Percentiles rank a stretch among this genome's conserved stretches.
These are phyloP conservation scores for Motacilla tschutschensis DNA, from an alignment of 2,113 vertebrate species.

Conservation along the genomic window DNA sequence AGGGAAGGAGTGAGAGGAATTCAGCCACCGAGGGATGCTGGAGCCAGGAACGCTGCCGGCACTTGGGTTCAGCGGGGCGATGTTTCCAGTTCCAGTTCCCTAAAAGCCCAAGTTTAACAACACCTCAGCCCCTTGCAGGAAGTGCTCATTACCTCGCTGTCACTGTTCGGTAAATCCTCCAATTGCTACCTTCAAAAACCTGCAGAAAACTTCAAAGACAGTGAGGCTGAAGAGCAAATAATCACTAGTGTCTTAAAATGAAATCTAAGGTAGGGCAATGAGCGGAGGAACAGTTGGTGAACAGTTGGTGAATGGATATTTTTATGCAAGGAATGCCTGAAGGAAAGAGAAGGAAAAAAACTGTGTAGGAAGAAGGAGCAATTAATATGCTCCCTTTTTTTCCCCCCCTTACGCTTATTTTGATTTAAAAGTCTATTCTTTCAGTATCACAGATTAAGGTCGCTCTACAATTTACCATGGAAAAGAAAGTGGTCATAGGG, in stretches of 20 bases:
- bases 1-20: background rate
- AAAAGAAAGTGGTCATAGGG: constrained; percentile 11
- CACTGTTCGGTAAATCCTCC: background rate
- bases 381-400: constrained; percentile 71
- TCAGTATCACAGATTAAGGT: constrained; percentile 53
- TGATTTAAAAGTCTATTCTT: constrained; percentile 71
- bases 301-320: constrained; percentile 81
- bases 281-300: constrained; percentile 77
- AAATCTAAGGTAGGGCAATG: constrained; percentile 69
- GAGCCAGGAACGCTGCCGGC: rapidly evolving
- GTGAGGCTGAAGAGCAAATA: constrained; percentile 47
- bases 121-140: background rate
- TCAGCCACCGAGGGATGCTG: background rate
- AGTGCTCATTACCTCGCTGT: background rate
- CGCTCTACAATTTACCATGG: constrained; percentile 13
- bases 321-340: constrained; percentile 78
- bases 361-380: constrained; percentile 72
- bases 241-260: constrained; percentile 61
- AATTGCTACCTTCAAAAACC: constrained; percentile 26
- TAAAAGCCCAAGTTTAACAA: background rate
- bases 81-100: background rate
- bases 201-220: constrained; percentile 26
- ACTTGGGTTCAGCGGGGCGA: rapidly evolving
- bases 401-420: constrained; percentile 46
- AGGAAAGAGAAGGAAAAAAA: constrained; percentile 53